Base-by-base conservation (phyloP, 2,113 vertebrate genomes). In the Polyodon spathula region DNA sequence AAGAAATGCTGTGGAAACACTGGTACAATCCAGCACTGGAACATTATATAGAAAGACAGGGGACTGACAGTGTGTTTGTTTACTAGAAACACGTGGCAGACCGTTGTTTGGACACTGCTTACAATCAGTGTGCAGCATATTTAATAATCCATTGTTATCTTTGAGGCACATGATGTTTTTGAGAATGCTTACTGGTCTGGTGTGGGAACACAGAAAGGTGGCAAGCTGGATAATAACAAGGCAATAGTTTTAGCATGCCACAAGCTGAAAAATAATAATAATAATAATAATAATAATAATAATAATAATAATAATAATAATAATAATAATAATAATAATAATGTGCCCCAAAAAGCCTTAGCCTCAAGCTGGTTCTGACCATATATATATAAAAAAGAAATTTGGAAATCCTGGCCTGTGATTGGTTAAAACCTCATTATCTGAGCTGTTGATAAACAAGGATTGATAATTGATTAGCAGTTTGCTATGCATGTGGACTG, bases 141-240 rank as follows among this genome's bases (percentile, higher is more conserved):
- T 68, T 62, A 63, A 55, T 27, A 40, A 12, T 64, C 60, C 53
- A 65, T 69, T 69, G 71, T 72, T 67, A 53, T 39, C 61, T 56
- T 40, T 39, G 6, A 10, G 52, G 66, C 65, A 72, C 65, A 60
- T 72, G 71, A 60, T 50, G 11, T 60, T 66, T 46, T 51, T 62
- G 61, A 60, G 71, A 67, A 66, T 12, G 40, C 41, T 38, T n/a
- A 58, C 17, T 37, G 54, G 50, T 8, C 7, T 48, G 58, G 54
- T 27, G 62, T 41, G 57, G 53, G 37, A 39, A 60, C 55, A 50
- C 10, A 14, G 46, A 58, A 43, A 61, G 37, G 58, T 15, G 39
- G 53, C 14, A 5, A 59, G 42, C 17, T n/a, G 37, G 8, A 59
- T 10, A 27, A 15, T 44, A 8, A 15, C 40, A 61, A 38, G 48